These are phyloP conservation scores for Campaea margaritaria DNA, from an alignment of 2,888 invertebrate genomes.

Conservation along the genomic window DNA sequence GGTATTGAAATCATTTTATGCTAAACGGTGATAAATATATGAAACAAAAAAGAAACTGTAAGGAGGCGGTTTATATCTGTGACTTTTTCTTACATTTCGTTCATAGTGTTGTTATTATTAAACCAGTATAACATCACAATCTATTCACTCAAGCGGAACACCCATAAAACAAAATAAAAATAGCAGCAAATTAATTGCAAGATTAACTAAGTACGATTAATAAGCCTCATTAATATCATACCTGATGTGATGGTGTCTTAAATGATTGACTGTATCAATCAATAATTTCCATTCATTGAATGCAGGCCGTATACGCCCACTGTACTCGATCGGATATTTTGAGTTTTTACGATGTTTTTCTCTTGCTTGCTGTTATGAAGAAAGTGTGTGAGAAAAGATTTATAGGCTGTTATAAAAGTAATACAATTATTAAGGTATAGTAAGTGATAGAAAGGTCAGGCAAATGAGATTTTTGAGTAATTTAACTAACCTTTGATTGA, in stretches of 20 bases:
- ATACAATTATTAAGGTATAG: slow-evolving; percentile 6
- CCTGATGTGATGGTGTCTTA: slow-evolving; percentile 54
- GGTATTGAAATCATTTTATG: too few relatives aligned
- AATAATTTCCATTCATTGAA: slow-evolving; percentile 64
- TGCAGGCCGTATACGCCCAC: slow-evolving; percentile 53
- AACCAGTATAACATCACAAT: slow-evolving; percentile 4
- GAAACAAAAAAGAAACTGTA: too few relatives aligned
- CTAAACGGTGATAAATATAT: too few relatives aligned
- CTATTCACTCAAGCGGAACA: slow-evolving; percentile 12
- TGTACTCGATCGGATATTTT: slow-evolving; percentile 36
- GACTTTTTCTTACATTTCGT: neutral
- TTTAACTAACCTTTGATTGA: too few relatives aligned
- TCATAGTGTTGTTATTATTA: neutral
- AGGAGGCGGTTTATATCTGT: too few relatives aligned
- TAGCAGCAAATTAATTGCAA: slow-evolving; percentile 41
- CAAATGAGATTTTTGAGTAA: too few relatives aligned
- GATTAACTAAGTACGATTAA: slow-evolving; percentile 51
- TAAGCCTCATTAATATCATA: slow-evolving; percentile 52
- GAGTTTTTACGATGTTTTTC: slow-evolving; percentile 22
- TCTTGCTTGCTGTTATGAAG: slow-evolving; percentile 28
- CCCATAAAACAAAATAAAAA: slow-evolving; percentile 38
- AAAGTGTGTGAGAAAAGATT: slow-evolving; percentile 22
- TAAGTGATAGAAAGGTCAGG: too few relatives aligned
- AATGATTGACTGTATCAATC: slow-evolving; percentile 64
- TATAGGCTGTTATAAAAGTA: slow-evolving; percentile 10